These are phyloP conservation scores for Cepaea nemoralis DNA, from an alignment of 1,140 invertebrate species.

Conservation along the genomic window DNA sequence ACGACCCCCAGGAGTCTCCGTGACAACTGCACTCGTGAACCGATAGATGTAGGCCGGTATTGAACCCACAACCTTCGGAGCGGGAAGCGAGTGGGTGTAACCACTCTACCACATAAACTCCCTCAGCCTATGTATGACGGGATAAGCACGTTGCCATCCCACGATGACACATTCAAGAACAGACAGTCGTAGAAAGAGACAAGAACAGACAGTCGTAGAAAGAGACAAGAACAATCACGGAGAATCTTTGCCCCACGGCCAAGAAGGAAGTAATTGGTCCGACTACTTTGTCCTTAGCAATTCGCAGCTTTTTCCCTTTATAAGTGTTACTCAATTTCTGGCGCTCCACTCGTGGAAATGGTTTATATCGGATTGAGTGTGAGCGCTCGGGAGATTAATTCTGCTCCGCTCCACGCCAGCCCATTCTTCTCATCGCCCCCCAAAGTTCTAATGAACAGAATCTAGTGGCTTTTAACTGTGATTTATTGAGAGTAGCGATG, in stretches of 20 bases:
- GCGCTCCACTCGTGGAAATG: background rate
- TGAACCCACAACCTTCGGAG: no score
- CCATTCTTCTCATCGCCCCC: constrained; percentile 17
- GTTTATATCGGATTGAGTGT: constrained; percentile 11
- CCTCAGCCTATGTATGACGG: no score
- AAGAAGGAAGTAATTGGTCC: background rate
- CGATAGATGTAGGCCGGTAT: no score
- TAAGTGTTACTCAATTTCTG: constrained; percentile 30
- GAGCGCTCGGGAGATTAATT: constrained; percentile 18
- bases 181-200: background rate
- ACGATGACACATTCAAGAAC: background rate
- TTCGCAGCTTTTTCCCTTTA: background rate
- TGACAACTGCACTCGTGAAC: no score
- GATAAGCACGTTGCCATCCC: background rate
- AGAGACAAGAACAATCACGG: background rate
- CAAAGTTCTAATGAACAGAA: constrained; percentile 18
- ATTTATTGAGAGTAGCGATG: constrained; percentile 7
- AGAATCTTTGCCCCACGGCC: background rate
- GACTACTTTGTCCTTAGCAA: background rate
- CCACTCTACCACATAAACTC: no score
- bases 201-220: background rate
- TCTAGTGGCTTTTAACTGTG: constrained; percentile 34
- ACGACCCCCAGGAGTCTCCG: no score
- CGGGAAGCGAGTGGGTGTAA: no score
- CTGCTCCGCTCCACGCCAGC: background rate